phyloP scores from a whole-genome alignment of 2,888 invertebrate genomes.

The Watsonalla cultraria region DNA sequence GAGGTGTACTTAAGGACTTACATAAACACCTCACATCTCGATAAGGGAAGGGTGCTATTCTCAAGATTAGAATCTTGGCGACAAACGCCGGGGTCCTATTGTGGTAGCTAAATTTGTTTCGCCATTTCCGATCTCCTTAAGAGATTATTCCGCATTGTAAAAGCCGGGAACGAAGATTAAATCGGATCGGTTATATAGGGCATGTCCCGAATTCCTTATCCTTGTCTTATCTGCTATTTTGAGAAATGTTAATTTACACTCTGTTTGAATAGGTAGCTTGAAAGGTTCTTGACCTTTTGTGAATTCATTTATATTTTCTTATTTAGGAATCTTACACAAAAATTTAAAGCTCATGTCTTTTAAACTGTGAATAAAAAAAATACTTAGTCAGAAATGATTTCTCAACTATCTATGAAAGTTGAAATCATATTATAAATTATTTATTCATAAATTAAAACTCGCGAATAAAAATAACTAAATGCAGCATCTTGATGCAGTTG shows the following conservation, averaged over 20 bases:
- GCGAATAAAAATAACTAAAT: too few species aligned
- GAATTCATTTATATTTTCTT: too few species aligned
- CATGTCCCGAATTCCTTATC: conserved; percentile 22
- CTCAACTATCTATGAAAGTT: too few species aligned
- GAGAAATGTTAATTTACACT: background rate
- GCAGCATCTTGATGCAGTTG: too few species aligned
- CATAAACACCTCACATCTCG: conserved; percentile 60
- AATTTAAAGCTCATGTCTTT: too few species aligned
- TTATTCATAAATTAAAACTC: too few species aligned
- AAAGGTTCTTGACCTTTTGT: too few species aligned
- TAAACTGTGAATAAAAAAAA: too few species aligned
- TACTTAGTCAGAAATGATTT: too few species aligned
- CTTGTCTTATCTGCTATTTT: conserved; percentile 1
- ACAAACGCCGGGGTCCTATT: conserved; percentile 70
- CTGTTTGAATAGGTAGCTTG: background rate
- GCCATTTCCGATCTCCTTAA: conserved; percentile 69
- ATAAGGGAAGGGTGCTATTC: conserved; percentile 61
- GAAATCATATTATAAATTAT: too few species aligned
- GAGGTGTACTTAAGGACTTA: conserved; percentile 22
- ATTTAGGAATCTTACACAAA: too few species aligned
- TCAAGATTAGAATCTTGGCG: conserved; percentile 62
- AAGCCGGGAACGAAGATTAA: conserved; percentile 29
- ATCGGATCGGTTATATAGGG: conserved; percentile 28
- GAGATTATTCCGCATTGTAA: conserved; percentile 70
- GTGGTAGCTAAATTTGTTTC: conserved; percentile 75